Evolutionary conservation across 2,888 invertebrate genomes (phyloP), one percentile per base, ranked within the genome.

Genomic region (Empis livida): DNA sequence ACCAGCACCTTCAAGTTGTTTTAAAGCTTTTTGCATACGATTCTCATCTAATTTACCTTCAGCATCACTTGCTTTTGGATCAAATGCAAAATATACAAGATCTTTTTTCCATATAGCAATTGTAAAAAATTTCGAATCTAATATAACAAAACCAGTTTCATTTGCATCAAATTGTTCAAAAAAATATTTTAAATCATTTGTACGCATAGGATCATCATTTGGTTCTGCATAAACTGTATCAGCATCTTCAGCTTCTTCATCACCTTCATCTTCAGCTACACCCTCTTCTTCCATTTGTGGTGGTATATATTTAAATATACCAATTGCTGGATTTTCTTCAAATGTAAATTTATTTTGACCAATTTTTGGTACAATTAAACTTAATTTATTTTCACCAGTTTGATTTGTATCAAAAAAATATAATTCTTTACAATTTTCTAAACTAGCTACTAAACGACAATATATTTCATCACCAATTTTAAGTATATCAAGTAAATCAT

Each of bases 1-100:
- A 17, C 9, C 42, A 14, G 45, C 44, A n/a, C 3, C 62, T n/a
- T 54, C 55, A 40, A 61, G 61, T 39, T 64, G 66, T 47, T 63
- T 43, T 15, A 39, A n/a, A n/a, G 40, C 32, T 10, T 56, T 0
- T 57, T 57, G 46, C 35, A 56, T 43, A 11, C 59, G 48, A 3
- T 53, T 45, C 11, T 45, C 30, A 1, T 65, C 65, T 8, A 51
- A 51, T 54, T 59, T 48, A 54, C 81, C 81, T 16, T 73, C 67
- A 11, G 75, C 73, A 53, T 77, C 74, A 45, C 77, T 75, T 0
- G 73, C 73, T 27, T 77, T 76, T 0, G 81, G 77, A 55, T 82
- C 80, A 45, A 77, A 80, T 57, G 75, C 70, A 53, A 75, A 76
- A 48, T 67, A 71, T 41, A 70, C 68, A 5, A 68, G 57, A 0